Evolutionary conservation across 2,113 vertebrate genomes (phyloP).

Genomic region (Numenius arquata): DNA sequence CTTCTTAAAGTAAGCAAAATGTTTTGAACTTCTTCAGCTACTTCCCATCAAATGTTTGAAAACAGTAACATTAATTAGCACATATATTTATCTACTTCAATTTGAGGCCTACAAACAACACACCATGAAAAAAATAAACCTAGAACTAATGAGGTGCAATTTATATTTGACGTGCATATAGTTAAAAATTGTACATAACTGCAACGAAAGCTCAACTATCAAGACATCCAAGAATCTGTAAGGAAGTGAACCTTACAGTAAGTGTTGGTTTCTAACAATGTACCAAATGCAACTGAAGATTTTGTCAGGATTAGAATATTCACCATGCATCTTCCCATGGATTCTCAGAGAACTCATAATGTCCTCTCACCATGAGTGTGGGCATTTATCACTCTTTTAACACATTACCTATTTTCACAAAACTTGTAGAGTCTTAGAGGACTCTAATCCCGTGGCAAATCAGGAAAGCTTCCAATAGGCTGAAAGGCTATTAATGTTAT

Average conservation of each 20-base stretch:
- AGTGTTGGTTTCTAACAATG: background rate
- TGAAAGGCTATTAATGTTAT: background rate
- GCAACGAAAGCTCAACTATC: background rate
- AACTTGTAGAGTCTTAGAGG: background rate
- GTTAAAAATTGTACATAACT: background rate
- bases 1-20: background rate
- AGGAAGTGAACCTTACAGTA: accelerated
- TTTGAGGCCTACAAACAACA: background rate
- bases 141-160: background rate
- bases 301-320: background rate
- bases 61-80: background rate
- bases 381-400: background rate
- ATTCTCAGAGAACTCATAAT: background rate
- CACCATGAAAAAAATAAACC: background rate
- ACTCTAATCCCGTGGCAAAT: background rate
- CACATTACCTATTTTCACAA: background rate
- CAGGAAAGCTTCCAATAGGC: background rate
- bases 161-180: background rate
- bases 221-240: background rate
- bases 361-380: background rate
- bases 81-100: background rate
- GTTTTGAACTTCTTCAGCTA: background rate
- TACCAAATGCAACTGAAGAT: accelerated
- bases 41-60: background rate
- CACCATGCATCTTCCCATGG: background rate